A percentile compares a stretch with the other conserved stretches of the same genome.
phyloP scores from a whole-genome alignment of 2,797 vertebrate genomes.

The Mastacembelus armatus region DNA sequence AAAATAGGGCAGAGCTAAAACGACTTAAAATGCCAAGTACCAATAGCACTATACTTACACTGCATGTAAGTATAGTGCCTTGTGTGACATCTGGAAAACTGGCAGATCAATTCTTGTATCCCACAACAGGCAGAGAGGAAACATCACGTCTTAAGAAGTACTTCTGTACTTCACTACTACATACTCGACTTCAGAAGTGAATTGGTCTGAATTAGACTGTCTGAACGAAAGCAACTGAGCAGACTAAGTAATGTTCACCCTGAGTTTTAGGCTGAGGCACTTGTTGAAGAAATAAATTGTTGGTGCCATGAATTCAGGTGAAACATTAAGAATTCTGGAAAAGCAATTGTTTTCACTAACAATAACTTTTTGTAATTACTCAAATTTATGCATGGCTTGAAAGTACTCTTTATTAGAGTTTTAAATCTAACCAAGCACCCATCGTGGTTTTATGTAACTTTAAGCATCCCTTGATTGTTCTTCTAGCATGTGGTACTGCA shows the following conservation, averaged over 20 bases:
- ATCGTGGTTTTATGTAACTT: slow-evolving; percentile 7
- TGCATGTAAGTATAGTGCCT: slow-evolving; percentile 33
- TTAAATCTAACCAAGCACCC: slow-evolving; percentile 18
- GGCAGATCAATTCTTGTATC: slow-evolving; percentile 26
- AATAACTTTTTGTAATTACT: neutral
- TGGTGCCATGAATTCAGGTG: neutral
- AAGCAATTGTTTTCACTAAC: neutral
- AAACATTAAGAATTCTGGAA: neutral
- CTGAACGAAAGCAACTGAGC: slow-evolving; percentile 11
- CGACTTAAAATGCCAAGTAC: slow-evolving; percentile 38
- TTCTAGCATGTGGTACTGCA: slow-evolving; percentile 25
- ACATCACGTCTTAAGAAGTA: neutral
- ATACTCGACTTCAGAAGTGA: slow-evolving; percentile 1
- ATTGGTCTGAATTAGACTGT: slow-evolving; percentile 6
- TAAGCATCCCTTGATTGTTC: slow-evolving; percentile 8
- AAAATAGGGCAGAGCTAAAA: slow-evolving; percentile 65
- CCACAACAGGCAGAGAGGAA: neutral
- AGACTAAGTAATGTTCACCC: slow-evolving; percentile 1
- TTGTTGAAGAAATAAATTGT: slow-evolving; percentile 3
- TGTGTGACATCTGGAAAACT: slow-evolving; percentile 48
- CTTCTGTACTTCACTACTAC: neutral
- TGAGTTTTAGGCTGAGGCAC: neutral
- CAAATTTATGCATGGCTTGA: slow-evolving; percentile 10
- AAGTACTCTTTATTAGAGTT: slow-evolving; percentile 10
- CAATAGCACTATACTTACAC: slow-evolving; percentile 37